Evolutionary conservation across 1,140 invertebrate species (phyloP).

Genomic region (Drosophila micromelanica): DNA sequence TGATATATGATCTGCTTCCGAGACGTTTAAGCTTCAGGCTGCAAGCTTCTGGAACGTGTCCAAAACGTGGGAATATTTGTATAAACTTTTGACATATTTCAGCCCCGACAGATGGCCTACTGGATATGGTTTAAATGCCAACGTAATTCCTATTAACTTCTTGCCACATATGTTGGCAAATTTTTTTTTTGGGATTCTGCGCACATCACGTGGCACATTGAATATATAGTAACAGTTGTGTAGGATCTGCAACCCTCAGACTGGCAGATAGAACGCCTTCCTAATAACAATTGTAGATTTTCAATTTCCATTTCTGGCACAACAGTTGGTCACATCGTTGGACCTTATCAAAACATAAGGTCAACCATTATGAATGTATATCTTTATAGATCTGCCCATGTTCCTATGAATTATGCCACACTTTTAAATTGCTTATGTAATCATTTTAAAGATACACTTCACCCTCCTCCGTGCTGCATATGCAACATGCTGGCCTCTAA

Average conservation of each 20-base stretch:
- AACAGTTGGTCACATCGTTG: conserved; percentile 51
- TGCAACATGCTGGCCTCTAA: neutral
- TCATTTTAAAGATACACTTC: conserved; percentile 51
- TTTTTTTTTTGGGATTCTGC: conserved; percentile 30
- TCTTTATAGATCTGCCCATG: conserved; percentile 37
- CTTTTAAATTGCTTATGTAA: conserved; percentile 66
- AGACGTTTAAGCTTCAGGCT: conserved; percentile 7
- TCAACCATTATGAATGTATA: neutral
- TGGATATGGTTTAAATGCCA: neutral
- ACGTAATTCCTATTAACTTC: conserved; percentile 21
- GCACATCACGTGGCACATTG: conserved; percentile 8
- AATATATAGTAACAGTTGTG: conserved; percentile 51
- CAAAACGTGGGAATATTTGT: conserved; percentile 39
- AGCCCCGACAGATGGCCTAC: conserved; percentile 19
- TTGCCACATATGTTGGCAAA: conserved; percentile 62
- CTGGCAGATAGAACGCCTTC: conserved; percentile 19
- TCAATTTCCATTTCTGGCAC: neutral
- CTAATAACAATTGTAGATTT: conserved; percentile 29
- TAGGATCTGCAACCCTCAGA: conserved; percentile 42
- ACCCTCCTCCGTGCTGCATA: conserved; percentile 4
- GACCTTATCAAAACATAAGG: neutral
- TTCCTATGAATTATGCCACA: conserved; percentile 68
- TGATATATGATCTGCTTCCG: conserved; percentile 12
- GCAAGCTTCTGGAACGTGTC: conserved; percentile 45
- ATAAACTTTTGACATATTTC: conserved; percentile 1